Base-by-base conservation (phyloP, 2,888 invertebrate species). In the Eristalinus aeneus region DNA sequence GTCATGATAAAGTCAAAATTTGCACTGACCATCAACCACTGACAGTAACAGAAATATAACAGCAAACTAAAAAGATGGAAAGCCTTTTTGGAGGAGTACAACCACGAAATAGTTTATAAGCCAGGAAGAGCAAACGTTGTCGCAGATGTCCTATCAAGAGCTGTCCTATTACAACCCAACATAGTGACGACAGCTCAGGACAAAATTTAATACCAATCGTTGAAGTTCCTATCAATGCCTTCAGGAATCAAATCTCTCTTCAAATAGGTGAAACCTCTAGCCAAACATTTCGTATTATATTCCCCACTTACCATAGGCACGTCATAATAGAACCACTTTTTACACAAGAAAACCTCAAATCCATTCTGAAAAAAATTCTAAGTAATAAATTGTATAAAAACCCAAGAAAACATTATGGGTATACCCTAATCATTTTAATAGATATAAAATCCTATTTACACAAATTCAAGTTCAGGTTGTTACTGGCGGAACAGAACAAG, bases 71-170 rank as follows among this genome's bases (percentile, higher is more conserved):
- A 67, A 27, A 53, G 75, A 2, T 75, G 67, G 67, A 74, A 74
- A 12, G 32, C 74, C 12, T 20, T 65, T 23, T n/a, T 89, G 0
- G 86, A 88, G 34, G 82, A 88, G 22, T 87, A 76, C 32, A 87
- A 87, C 22, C 36, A 83, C 9, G 86, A 88, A 69, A 46, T 93
- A 0, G 85, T 89, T 16, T 93, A 93, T 77, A 89, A 90, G 3
- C 91, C 91, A 34, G 87, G 53, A 53, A 88, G 23, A 27, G 5
- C 27, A 27, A 27, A 27, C 27, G 27, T 27, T 27, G 27, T 27
- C 5, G 27, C 27, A n/a, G 88, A 88, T 39, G 84, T 88, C 1
- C 34, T 88, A 6, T 88, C 88, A 1, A 84, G 79, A 75, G 64
- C 39, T 83, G 10, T 32, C 69, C 11, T 27, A 53, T 67, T 3